A percentile compares a stretch with the other conserved stretches of the same genome.
Evolutionary conservation across 2,797 vertebrate genomes (phyloP).

Genomic region (Sarcophilus harrisii): DNA sequence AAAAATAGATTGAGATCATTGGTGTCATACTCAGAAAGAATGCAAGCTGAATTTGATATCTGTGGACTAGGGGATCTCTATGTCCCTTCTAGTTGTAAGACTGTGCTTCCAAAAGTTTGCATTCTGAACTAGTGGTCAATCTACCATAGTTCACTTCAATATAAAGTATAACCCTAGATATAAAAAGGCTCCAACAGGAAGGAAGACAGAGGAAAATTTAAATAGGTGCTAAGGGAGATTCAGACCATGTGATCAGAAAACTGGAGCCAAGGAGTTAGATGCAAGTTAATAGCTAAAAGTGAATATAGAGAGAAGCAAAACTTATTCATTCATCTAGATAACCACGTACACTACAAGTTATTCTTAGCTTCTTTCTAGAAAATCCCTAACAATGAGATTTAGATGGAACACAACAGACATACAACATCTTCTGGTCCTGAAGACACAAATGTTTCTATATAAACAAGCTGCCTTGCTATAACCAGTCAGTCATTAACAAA

Average conservation of each 20-base stretch:
- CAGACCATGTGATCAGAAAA: background rate
- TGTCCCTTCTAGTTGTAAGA: background rate
- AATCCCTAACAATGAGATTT: background rate
- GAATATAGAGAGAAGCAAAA: background rate
- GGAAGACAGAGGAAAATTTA: background rate
- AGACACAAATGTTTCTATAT: background rate
- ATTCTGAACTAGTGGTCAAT: background rate
- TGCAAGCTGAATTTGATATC: background rate
- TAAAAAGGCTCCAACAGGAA: background rate
- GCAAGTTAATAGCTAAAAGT: background rate
- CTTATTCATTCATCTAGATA: background rate
- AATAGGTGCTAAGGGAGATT: background rate
- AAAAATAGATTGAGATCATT: background rate
- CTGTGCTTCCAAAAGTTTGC: background rate
- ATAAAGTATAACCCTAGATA: background rate
- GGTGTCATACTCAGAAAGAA: background rate
- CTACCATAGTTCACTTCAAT: background rate
- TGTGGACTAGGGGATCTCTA: background rate
- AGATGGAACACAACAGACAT: background rate
- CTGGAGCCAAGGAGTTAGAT: background rate
- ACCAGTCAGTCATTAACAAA: background rate
- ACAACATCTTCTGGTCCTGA: background rate
- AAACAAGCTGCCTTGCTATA: background rate
- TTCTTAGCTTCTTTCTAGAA: background rate
- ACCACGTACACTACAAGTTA: background rate